These are phyloP conservation scores for Leucozona laternaria DNA, from an alignment of 2,888 invertebrate genomes.

Conservation along the genomic window DNA sequence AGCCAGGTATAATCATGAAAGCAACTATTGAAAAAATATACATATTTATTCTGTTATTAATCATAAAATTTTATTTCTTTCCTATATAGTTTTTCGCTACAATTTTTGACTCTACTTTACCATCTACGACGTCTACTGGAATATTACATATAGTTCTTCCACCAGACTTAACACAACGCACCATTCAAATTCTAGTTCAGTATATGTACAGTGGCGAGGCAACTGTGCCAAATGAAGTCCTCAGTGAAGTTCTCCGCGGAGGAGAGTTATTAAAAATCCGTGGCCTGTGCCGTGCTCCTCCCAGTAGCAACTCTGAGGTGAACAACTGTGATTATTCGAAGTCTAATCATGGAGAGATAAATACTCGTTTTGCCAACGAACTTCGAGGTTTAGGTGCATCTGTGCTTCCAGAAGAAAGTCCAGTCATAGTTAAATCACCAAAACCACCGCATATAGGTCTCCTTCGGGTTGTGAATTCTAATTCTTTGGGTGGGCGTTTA, in stretches of 20 bases:
- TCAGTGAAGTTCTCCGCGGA: constrained; percentile 91
- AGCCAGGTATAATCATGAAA: constrained; percentile 84
- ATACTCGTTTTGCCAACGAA: constrained; percentile 72
- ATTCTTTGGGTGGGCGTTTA: constrained; percentile 77
- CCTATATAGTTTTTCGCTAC: constrained; percentile 81
- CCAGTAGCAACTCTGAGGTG: constrained; percentile 70
- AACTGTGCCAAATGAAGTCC: constrained; percentile 92
- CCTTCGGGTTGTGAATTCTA: constrained; percentile 76
- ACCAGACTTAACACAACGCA: constrained; percentile 91
- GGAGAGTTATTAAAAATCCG: constrained; percentile 92
- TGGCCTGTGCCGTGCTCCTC: constrained; percentile 88
- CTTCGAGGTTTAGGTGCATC: constrained; percentile 81
- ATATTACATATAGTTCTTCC: constrained; percentile 90
- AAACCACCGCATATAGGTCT: constrained; percentile 79
- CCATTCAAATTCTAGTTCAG: constrained; percentile 91
- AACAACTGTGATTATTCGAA: constrained; percentile 74
- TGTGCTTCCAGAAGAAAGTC: constrained; percentile 82
- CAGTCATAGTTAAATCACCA: constrained; percentile 82
- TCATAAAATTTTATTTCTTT: not conserved
- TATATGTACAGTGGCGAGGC: constrained; percentile 93
- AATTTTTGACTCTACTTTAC: constrained; percentile 82
- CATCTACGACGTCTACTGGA: constrained; percentile 82
- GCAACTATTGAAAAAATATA: too few species aligned
- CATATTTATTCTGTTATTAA: not conserved
- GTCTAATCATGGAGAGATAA: constrained; percentile 28